These are phyloP conservation scores for Muntiacus reevesi DNA, from an alignment of 2,113 vertebrate species.

Conservation along the genomic window DNA sequence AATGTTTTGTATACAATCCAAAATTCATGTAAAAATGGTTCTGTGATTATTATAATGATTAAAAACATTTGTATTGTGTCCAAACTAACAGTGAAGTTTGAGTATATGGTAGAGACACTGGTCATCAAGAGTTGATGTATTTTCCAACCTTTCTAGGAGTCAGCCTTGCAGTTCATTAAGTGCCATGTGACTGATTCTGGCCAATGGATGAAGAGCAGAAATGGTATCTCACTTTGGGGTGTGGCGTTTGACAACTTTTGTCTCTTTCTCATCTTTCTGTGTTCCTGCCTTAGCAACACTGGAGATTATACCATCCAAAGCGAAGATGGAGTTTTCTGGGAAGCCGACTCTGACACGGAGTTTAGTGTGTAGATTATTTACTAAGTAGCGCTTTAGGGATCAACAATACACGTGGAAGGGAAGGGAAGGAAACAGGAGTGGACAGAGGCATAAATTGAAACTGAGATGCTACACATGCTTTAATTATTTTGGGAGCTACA, in stretches of 20 bases:
- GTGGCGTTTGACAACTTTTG: neutral
- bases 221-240: neutral
- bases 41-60: neutral
- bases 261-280: neutral
- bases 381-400: neutral
- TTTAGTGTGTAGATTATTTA: neutral
- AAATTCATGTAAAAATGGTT: neutral
- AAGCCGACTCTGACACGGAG: neutral
- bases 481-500: rapidly evolving
- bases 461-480: neutral
- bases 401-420: neutral
- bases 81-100: neutral
- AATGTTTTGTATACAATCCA: neutral
- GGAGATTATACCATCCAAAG: neutral
- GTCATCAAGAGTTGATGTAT: neutral
- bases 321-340: neutral
- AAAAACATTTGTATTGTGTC: neutral
- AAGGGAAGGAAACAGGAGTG: neutral
- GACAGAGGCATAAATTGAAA: neutral
- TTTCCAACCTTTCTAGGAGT: neutral
- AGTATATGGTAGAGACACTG: neutral
- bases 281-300: neutral
- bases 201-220: neutral
- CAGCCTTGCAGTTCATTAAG: neutral
- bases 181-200: neutral